Evolutionary conservation across 2,888 invertebrate species (phyloP).

Genomic region (Cataglyphis altisquamis): DNA sequence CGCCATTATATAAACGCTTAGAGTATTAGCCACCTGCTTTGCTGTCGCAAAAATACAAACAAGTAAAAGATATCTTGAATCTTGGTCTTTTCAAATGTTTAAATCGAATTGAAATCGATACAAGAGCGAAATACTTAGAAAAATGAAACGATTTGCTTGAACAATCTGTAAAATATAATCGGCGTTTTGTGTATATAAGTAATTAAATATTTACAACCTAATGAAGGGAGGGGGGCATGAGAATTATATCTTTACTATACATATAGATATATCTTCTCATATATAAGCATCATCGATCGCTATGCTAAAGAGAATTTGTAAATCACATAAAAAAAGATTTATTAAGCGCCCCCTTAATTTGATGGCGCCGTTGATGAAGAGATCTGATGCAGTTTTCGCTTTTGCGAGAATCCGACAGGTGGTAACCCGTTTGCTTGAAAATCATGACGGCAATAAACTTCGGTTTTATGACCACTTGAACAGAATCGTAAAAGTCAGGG

Average conservation of each 20-base stretch:
- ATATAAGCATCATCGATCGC: background rate
- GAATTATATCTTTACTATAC: background rate
- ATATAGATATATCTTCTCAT: background rate
- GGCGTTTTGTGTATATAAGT: background rate
- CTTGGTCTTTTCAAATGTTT: background rate
- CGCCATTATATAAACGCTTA: constrained; percentile 79
- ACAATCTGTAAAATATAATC: background rate
- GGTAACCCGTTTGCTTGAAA: constrained; percentile 86
- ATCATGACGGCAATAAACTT: constrained; percentile 87
- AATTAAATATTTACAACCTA: background rate
- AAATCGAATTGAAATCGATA: background rate
- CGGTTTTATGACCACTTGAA: constrained; percentile 88
- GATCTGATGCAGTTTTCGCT: constrained; percentile 79
- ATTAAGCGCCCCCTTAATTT: constrained; percentile 50
- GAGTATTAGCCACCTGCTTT: constrained; percentile 75
- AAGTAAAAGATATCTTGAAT: background rate
- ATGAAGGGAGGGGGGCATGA: too few relatives aligned
- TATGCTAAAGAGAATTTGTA: constrained; percentile 24
- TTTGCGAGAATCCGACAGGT: constrained; percentile 85
- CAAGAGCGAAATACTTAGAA: background rate
- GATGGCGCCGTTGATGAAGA: constrained; percentile 70
- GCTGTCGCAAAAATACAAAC: constrained; percentile 1
- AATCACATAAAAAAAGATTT: constrained; percentile 35
- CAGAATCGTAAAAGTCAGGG: constrained; percentile 88
- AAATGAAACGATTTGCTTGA: background rate